Conservation (phyloP, 2,797 vertebrate genomes). For the Phrynocephalus guinanensis region DNA sequence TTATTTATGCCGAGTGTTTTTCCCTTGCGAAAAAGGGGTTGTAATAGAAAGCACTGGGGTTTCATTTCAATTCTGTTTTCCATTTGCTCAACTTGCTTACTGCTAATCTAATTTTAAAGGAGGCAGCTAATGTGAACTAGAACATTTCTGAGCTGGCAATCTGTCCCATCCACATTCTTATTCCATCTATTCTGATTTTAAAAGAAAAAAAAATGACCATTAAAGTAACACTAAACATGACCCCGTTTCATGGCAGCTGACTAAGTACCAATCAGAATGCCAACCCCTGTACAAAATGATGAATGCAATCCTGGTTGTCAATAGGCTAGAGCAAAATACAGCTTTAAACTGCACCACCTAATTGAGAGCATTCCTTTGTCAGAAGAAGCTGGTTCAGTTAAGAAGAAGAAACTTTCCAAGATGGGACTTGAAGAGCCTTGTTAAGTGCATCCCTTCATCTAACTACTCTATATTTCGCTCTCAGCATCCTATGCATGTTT, state of each 20-base stretch:
- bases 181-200: not conserved
- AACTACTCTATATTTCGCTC: not conserved
- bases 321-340: not conserved
- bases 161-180: not conserved
- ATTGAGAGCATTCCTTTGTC: not conserved
- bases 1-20: conserved; percentile 40
- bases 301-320: not conserved
- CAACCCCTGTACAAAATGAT: not conserved
- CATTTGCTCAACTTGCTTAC: not conserved
- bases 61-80: not conserved
- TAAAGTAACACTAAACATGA: not conserved
- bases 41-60: not conserved
- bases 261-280: not conserved
- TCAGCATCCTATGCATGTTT: not conserved
- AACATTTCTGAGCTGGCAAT: not conserved
- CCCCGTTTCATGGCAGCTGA: not conserved
- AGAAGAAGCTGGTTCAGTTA: not conserved
- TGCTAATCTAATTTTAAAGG: not conserved
- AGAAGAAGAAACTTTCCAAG: not conserved
- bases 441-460: not conserved
- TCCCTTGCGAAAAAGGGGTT: not conserved
- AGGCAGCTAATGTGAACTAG: not conserved
- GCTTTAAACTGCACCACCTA: not conserved
- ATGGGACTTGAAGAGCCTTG: not conserved
- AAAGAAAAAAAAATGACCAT: no score